Base-by-base conservation (phyloP, 2,888 invertebrate species). In the Phrixothrix hirtus region DNA sequence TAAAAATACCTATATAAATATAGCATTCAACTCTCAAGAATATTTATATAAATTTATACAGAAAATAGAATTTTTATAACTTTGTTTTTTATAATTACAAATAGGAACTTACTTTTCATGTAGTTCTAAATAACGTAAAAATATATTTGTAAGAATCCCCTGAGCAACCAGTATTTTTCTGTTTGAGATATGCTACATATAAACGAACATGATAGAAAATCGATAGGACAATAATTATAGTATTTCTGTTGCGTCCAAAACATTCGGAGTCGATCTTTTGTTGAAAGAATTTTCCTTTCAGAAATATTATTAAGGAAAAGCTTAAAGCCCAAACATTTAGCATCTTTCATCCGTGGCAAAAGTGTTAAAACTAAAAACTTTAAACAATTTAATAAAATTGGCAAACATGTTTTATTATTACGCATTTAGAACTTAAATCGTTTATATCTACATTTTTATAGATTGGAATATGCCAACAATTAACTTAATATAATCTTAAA, bases 201-300 rank as follows among this genome's bases (percentile, higher is more conserved):
- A 66, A 67, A 66, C 63, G 62, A 60, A 59, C 62, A 52, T 60
- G 63, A 68, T 64, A 63, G 63, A 58, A 67, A 67, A 68, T 68
- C 66, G 62, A 68, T 68, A 65, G 48, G 49, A 61, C 58, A 65
- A 66, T 66, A 67, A 68, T 67, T 67, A 68, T 63, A 61, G 64
- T 65, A 64, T 63, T 61, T 62, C 58, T 63, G 59, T 61, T 58
- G 60, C 58, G 63, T 61, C 60, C 58, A 59, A 64, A 61, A 61
- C 58, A 63, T 62, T 61, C 55, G 52, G 57, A 48, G 55, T 41
- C 43, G 45, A 41, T 62, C 58, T 60, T 51, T 56, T 60, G 58
- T 59, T 57, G 55, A 52, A 58, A 46, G 56, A 54, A 54, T 54
- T 60, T 60, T 50, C 51, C 36, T 52, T 55, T 55, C 50, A 53